Conservation (phyloP, 2,113 vertebrate species). For the Dipodomys stephensi region DNA sequence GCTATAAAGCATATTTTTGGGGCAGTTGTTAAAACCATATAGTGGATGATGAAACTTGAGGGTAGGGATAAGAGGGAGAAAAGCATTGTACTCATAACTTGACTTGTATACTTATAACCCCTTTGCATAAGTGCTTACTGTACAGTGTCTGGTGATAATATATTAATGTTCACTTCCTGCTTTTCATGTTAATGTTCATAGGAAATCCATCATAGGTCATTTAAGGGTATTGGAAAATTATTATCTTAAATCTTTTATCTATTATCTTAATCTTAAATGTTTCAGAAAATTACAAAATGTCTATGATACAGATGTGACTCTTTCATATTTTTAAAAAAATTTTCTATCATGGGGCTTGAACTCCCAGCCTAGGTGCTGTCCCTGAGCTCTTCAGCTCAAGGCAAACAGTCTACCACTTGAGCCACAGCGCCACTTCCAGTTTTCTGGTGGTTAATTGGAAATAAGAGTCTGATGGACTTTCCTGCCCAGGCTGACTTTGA, state of each 20-base stretch:
- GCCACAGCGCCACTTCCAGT: too few species aligned
- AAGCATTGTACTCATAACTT: too few species aligned
- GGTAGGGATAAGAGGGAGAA: too few species aligned
- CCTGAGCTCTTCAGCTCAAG: too few species aligned
- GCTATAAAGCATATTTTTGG: neutral
- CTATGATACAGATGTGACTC: neutral
- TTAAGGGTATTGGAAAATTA: constrained; percentile 5
- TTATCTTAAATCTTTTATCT: neutral
- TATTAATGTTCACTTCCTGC: constrained; percentile 25
- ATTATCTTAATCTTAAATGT: constrained; percentile 25
- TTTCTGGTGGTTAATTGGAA: too few species aligned
- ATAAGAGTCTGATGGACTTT: too few species aligned
- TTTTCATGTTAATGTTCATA: constrained; percentile 23
- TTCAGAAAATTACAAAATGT: constrained; percentile 2
- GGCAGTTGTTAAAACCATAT: constrained; percentile 8
- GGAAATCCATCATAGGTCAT: constrained; percentile 13
- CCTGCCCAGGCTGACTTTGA: too few species aligned
- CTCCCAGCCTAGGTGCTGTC: too few species aligned
- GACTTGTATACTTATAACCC: too few species aligned
- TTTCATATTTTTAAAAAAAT: constrained; percentile 20
- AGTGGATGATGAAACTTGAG: neutral
- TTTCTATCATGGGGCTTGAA: neutral
- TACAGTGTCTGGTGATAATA: neutral
- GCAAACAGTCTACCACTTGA: too few species aligned
- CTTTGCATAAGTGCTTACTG: too few species aligned